These are phyloP conservation scores for Pachyrhynchus sulphureomaculatus DNA, from an alignment of 1,140 invertebrate species.

Conservation along the genomic window DNA sequence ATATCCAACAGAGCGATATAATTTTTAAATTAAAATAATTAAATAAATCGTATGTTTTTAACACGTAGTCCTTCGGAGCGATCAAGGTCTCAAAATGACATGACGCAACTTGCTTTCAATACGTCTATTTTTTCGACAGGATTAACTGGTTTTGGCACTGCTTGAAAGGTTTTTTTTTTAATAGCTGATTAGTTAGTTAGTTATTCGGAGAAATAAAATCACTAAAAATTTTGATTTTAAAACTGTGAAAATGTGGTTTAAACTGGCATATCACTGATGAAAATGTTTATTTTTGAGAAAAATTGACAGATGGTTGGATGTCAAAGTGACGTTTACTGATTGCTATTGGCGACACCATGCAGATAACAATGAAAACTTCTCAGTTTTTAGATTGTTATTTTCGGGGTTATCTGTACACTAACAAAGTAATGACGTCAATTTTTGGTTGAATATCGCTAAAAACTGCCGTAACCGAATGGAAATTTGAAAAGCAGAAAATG, in stretches of 20 bases:
- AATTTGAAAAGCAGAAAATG: too few relatives aligned
- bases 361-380: too few relatives aligned
- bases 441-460: too few relatives aligned
- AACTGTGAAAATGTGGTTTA: conserved; percentile 2
- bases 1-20: not conserved
- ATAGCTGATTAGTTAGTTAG: not conserved
- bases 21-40: conserved; percentile 7
- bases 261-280: conserved; percentile 10
- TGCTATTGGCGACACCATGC: not conserved
- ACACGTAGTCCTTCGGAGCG: conserved; percentile 23
- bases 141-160: not conserved
- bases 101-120: conserved; percentile 24
- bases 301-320: conserved; percentile 2
- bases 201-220: not conserved
- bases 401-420: too few relatives aligned
- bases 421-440: too few relatives aligned
- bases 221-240: conserved; percentile 15
- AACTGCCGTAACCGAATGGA: too few relatives aligned
- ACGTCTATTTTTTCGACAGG: not conserved
- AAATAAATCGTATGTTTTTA: conserved; percentile 21
- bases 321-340: not conserved
- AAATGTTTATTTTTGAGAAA: conserved; percentile 21
- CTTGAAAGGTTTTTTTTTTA: not conserved
- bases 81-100: conserved; percentile 34
- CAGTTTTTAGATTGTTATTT: too few relatives aligned